phyloP scores from a whole-genome alignment of 53 echinoderm and acorn worm genomes.

The Antedon mediterranea region DNA sequence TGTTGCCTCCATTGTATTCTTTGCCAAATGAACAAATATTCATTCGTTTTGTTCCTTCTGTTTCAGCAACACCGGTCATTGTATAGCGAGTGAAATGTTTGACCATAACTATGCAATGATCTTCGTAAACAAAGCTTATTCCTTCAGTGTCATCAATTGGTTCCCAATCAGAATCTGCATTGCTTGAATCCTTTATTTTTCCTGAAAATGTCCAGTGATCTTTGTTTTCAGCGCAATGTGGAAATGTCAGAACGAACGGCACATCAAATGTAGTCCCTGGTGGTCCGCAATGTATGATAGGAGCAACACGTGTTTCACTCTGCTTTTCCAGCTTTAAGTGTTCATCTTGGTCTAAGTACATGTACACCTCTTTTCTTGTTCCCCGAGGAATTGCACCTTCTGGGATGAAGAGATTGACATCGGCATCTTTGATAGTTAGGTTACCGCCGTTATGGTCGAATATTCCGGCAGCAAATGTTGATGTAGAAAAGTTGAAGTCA shows the following conservation, averaged over 20 bases:
- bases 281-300: neutral
- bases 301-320: neutral
- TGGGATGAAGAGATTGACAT: neutral
- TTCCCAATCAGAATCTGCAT: neutral
- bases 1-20: too few relatives aligned
- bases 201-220: neutral
- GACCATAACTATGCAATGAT: neutral
- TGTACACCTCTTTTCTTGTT: neutral
- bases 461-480: neutral
- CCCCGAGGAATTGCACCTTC: neutral
- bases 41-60: too few relatives aligned
- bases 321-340: neutral
- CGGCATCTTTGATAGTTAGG: neutral
- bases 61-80: too few relatives aligned
- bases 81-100: neutral
- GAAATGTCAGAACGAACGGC: neutral
- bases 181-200: neutral
- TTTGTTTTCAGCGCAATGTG: neutral
- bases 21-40: too few relatives aligned
- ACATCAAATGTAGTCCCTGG: neutral
- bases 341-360: neutral
- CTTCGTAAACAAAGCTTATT: neutral
- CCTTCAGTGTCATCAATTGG: neutral
- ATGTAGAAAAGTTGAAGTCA: neutral
- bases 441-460: neutral